Percentiles rank a stretch among this genome's conserved stretches.
Conservation (phyloP, 2,888 invertebrate genomes). For the Callimorpha dominula region DNA sequence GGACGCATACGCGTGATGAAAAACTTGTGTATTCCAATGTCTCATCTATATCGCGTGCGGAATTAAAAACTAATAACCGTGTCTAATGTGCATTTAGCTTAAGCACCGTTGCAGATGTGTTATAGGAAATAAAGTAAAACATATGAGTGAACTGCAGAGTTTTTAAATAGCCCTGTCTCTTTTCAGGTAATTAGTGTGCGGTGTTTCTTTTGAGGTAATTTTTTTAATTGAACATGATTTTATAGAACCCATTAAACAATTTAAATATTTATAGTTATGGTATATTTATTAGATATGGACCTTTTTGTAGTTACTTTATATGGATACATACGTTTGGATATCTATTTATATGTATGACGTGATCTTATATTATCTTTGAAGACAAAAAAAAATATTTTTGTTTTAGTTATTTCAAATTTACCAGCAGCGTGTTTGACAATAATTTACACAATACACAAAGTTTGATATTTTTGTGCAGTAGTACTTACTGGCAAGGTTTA, state of each 20-base stretch:
- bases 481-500: background rate
- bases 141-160: no score
- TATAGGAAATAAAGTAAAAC: background rate
- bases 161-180: no score
- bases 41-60: conserved; percentile 11
- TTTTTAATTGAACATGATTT: no score
- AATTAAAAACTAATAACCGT: conserved; percentile 14
- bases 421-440: background rate
- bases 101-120: background rate
- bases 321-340: no score
- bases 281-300: background rate
- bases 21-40: background rate
- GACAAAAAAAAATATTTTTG: background rate
- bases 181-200: no score
- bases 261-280: no score
- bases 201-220: no score
- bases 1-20: background rate
- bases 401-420: background rate
- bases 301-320: no score
- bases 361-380: no score
- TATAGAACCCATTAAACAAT: no score
- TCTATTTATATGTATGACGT: no score
- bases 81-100: background rate
- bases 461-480: background rate
- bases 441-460: background rate